Evolutionary conservation across 2,113 vertebrate species (phyloP).

Genomic region (Phalacrocorax brasilianus): DNA sequence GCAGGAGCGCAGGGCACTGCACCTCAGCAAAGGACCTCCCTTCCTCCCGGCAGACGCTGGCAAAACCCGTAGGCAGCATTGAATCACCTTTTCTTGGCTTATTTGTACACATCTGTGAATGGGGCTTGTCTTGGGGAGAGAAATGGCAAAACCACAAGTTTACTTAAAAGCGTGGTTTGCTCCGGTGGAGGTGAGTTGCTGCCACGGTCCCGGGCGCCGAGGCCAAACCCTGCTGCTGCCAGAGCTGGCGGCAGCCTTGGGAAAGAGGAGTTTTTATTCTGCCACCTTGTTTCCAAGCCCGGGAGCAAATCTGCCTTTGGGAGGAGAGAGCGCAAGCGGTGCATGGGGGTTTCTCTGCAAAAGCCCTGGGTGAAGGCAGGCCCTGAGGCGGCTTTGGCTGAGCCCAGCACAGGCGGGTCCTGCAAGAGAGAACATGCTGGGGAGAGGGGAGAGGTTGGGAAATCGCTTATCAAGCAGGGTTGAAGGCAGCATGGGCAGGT

Average conservation of each 20-base stretch:
- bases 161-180: not conserved
- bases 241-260: not conserved
- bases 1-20: constrained; percentile 14
- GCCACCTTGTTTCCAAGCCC: rapidly evolving
- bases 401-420: not conserved
- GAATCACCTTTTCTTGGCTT: not conserved
- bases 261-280: not conserved
- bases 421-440: not conserved
- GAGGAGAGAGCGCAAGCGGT: rapidly evolving
- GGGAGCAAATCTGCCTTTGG: not conserved
- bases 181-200: not conserved
- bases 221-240: not conserved
- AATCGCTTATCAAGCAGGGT: not conserved
- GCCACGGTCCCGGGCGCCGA: not conserved
- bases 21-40: constrained; percentile 61
- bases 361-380: not conserved
- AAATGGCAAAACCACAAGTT: not conserved
- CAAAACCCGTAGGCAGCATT: not conserved
- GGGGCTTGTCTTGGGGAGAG: not conserved
- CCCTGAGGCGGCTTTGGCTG: not conserved
- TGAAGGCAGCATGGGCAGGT: not conserved
- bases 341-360: not conserved
- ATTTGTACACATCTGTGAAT: not conserved
- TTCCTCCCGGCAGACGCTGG: not conserved
- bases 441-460: not conserved